Evolutionary conservation across 2,888 invertebrate genomes (phyloP), one percentile per base, ranked within the genome.

Genomic region (Neoascia interrupta): DNA sequence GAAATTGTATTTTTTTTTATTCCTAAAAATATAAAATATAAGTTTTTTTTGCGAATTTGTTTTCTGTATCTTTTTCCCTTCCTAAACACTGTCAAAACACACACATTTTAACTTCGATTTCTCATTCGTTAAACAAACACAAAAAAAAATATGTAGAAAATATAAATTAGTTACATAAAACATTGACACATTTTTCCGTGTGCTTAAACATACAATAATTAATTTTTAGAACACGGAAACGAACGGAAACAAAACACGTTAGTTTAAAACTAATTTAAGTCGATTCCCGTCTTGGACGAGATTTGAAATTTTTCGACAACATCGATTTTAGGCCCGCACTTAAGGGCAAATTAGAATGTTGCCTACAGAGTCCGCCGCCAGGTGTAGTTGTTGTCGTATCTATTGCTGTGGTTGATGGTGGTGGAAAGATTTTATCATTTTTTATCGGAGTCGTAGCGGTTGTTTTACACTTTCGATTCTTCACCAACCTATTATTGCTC

Each of bases 231-330:
- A 34, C 11, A 41, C 26, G 0, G 41, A 41, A 28, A 63, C 19
- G 11, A 34, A 21, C 2, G 43, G 36, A 41, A 56, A 37, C 5
- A 58, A 39, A 41, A 54, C 31, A n/a, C n/a, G 34, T 26, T 23
- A 41, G 21, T 41, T 39, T 28, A 5, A 15, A 18, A 6, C 37
- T 21, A 5, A n/a, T 39, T 72, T 82, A 83, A 53, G 83, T 83
- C 45, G 83, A 83, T 63, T 83, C 82, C 21, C 83, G 81, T 51
- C 83, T 74, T 45, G 81, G 81, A 36, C 82, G 81, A 73, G 73
- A 31, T 69, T 81, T 81, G 64, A 82, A 82, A 81, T 81, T 83
- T 66, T 81, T 82, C 53, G 82, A 76, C 64, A 83, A 80, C 73
- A 82, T 81, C 26, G 82, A 82, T 54, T 81, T 81, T 26, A 83